A percentile compares a stretch with the other conserved stretches of the same genome.
phyloP scores from a whole-genome alignment of 2,888 invertebrate genomes.

The Malthinus flaveolus region DNA sequence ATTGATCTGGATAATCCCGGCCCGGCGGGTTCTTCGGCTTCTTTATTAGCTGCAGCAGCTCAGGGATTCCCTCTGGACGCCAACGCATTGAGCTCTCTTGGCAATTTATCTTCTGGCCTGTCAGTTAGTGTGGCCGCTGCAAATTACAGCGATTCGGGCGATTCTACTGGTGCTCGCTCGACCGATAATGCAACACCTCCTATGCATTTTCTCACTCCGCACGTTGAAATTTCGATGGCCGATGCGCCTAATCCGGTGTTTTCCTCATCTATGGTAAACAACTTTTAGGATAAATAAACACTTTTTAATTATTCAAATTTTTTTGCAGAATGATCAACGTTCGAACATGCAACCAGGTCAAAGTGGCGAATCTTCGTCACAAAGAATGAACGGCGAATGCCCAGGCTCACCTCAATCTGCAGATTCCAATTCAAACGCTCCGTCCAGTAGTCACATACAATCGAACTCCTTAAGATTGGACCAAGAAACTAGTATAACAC shows the following conservation, averaged over 20 bases:
- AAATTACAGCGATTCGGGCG: constrained; percentile 83
- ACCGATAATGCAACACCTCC: constrained; percentile 88
- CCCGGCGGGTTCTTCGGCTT: constrained; percentile 76
- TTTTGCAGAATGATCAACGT: constrained; percentile 47
- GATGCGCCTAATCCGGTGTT: constrained; percentile 73
- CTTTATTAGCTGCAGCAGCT: constrained; percentile 67
- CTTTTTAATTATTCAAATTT: constrained; percentile 7
- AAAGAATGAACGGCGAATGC: constrained; percentile 68
- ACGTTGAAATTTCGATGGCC: constrained; percentile 88
- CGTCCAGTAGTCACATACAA: constrained; percentile 68
- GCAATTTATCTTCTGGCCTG: constrained; percentile 67
- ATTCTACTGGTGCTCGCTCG: constrained; percentile 77
- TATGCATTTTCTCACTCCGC: constrained; percentile 89
- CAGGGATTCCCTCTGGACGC: constrained; percentile 55
- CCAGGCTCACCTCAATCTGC: constrained; percentile 81
- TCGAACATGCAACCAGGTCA: constrained; percentile 46
- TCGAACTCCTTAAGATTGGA: constrained; percentile 51
- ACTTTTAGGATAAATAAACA: background rate
- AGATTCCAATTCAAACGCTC: constrained; percentile 74
- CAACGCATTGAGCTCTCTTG: constrained; percentile 56
- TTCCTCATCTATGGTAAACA: constrained; percentile 58
- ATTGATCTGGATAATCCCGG: constrained; percentile 90
- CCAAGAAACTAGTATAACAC: constrained; percentile 69
- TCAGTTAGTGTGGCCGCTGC: constrained; percentile 56
- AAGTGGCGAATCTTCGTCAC: constrained; percentile 50